Conservation (phyloP, 2,888 invertebrate species). For the Eupithecia inturbata region DNA sequence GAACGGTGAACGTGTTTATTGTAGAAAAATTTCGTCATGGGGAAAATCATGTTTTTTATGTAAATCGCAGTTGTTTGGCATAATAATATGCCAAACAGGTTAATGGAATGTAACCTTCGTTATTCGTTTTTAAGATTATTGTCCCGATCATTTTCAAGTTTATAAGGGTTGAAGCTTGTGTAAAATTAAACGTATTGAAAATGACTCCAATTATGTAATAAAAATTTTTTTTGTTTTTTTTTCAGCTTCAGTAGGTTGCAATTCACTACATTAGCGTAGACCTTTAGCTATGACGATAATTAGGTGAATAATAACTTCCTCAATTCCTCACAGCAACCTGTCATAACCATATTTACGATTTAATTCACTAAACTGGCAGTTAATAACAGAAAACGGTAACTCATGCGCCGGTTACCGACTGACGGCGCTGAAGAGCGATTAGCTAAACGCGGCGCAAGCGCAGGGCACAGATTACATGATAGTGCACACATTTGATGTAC, state of each 20-base stretch:
- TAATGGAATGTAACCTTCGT: too few relatives aligned
- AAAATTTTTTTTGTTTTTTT: too few relatives aligned
- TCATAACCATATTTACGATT: constrained; percentile 3
- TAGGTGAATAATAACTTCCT: background rate
- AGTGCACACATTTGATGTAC: background rate
- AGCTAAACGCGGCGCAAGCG: constrained; percentile 25
- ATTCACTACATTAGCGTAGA: too few relatives aligned
- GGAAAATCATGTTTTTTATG: background rate
- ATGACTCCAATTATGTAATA: too few relatives aligned
- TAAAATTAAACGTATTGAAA: too few relatives aligned
- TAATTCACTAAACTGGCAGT: constrained; percentile 13
- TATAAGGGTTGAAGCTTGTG: too few relatives aligned
- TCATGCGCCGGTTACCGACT: constrained; percentile 18
- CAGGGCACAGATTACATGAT: background rate
- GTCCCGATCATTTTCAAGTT: too few relatives aligned
- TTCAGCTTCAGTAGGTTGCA: too few relatives aligned
- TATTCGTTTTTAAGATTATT: too few relatives aligned
- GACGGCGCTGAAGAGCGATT: constrained; percentile 25
- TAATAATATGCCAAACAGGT: too few relatives aligned
- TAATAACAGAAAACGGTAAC: constrained; percentile 30
- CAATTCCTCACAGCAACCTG: background rate
- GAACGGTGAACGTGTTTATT: background rate
- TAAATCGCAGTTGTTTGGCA: too few relatives aligned
- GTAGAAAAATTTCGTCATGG: background rate
- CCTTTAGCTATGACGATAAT: background rate